Evolutionary conservation across 2,888 invertebrate species (phyloP).

Genomic region (Trypoxylon attenuatum): DNA sequence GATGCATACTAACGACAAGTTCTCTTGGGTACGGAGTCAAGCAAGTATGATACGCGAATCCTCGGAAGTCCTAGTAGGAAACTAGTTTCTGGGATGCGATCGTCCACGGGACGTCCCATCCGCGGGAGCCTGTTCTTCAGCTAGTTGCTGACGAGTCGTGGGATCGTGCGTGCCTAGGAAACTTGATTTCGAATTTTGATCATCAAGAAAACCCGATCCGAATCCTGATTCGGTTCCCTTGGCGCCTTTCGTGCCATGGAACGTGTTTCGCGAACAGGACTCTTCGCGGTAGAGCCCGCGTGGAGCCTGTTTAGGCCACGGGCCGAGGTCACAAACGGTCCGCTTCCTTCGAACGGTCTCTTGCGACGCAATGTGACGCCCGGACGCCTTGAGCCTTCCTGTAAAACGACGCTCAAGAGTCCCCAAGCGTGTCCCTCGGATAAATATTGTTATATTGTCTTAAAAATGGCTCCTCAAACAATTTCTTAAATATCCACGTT

Average conservation of each 20-base stretch:
- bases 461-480: too few relatives aligned
- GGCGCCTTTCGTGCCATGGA: conserved; percentile 56
- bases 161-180: conserved; percentile 45
- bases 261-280: conserved; percentile 59
- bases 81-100: conserved; percentile 46
- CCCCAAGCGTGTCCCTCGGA: too few relatives aligned
- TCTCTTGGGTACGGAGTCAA: conserved; percentile 29
- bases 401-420: conserved; percentile 23
- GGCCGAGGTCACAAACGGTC: conserved; percentile 59
- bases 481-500: too few relatives aligned
- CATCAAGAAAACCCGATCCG: conserved; percentile 54
- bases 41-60: conserved; percentile 38
- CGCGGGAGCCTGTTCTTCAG: conserved; percentile 22
- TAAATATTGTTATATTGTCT: too few relatives aligned
- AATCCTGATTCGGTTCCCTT: conserved; percentile 33
- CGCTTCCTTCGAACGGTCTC: conserved; percentile 34
- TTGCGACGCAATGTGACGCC: conserved; percentile 9
- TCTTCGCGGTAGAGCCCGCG: conserved; percentile 57
- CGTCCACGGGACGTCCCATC: conserved; percentile 44
- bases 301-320: conserved; percentile 45
- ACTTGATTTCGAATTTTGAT: conserved; percentile 60
- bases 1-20: conserved; percentile 15
- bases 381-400: neutral
- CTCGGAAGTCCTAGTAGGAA: conserved; percentile 25
- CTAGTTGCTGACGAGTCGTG: conserved; percentile 36